Evolutionary conservation across 2,797 vertebrate species (phyloP).

Genomic region (Schizopygopsis malacanthus): DNA sequence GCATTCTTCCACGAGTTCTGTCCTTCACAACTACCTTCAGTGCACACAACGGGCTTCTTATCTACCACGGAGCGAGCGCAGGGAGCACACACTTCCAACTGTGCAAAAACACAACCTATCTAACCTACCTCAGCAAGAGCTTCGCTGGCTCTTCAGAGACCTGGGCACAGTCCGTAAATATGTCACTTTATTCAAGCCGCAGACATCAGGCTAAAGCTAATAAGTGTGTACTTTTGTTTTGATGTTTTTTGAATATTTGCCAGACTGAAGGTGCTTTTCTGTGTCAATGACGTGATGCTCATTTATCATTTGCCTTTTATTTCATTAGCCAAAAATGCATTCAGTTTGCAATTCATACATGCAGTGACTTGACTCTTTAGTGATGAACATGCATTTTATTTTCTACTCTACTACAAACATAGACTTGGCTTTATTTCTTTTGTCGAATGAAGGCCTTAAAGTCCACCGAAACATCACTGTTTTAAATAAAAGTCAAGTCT

Average conservation of each 20-base stretch:
- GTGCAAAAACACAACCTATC: slow-evolving; percentile 33
- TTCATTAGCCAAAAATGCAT: neutral
- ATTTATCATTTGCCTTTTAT: too few relatives aligned
- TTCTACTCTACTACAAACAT: neutral
- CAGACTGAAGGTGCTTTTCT: neutral
- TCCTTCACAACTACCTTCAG: slow-evolving; percentile 15
- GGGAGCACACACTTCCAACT: slow-evolving; percentile 15
- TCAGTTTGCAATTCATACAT: neutral
- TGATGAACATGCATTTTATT: neutral
- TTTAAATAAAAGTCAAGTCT: neutral
- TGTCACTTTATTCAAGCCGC: neutral
- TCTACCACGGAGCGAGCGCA: neutral
- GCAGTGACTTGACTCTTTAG: neutral
- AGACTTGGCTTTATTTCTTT: neutral
- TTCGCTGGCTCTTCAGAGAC: neutral
- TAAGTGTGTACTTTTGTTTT: neutral
- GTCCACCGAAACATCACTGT: neutral
- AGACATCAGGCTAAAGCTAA: neutral
- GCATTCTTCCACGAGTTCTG: slow-evolving; percentile 18
- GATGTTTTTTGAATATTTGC: neutral
- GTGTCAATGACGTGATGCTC: neutral
- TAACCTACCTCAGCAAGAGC: slow-evolving; percentile 19
- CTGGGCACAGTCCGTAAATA: neutral
- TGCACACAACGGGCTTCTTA: slow-evolving; percentile 35
- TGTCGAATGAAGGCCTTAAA: neutral